Evolutionary conservation across 2,113 vertebrate species (phyloP), one percentile per base, ranked within the genome.

Genomic region (Lanius collurio): DNA sequence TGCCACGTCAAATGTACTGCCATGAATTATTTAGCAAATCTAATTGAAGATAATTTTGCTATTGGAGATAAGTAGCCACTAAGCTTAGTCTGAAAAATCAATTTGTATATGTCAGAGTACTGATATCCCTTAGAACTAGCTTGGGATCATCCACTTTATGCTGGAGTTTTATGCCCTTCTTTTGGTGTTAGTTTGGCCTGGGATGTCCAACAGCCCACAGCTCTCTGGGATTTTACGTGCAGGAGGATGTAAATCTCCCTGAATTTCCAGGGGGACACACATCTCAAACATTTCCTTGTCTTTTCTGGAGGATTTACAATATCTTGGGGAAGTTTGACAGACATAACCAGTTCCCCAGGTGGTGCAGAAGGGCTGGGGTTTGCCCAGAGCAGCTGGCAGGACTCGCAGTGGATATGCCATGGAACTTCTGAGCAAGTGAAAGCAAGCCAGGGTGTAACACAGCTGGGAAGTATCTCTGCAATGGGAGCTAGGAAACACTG

Each of bases 1-100:
- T 65, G 79, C 83, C n/a, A 75, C 47, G 57, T 84, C 55, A 77
- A 90, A 84, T 47, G 26, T 8, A 44, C 42, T 71, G 55, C 46
- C 65, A 81, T 95, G 71, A 95, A 97, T 96, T 95, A 96, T 96
- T 97, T 94, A 96, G 53, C 73, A 77, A 57, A 83, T 44, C 67
- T 95, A 97, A 96, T 69, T 77, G 94, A 84, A 85, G 75, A 52
- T 91, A 93, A 94, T 96, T 95, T 95, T 93, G 62, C 69, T 90
- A 49, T 47, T 92, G 83, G 44, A 96, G 78, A 77, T 90, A 94
- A 95, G 85, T 60, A 80, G 80, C 44, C 42, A 50, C 76, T 78
- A 76, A 93, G 63, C n/a, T 92, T 57, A 52, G 55, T n/a, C 55
- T 39, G 65, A 90, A 90, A 95, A 96, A 92, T 93, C 81, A 81